phyloP scores from a whole-genome alignment of 2,797 vertebrate genomes.

The Cyprinodon diabolis region DNA sequence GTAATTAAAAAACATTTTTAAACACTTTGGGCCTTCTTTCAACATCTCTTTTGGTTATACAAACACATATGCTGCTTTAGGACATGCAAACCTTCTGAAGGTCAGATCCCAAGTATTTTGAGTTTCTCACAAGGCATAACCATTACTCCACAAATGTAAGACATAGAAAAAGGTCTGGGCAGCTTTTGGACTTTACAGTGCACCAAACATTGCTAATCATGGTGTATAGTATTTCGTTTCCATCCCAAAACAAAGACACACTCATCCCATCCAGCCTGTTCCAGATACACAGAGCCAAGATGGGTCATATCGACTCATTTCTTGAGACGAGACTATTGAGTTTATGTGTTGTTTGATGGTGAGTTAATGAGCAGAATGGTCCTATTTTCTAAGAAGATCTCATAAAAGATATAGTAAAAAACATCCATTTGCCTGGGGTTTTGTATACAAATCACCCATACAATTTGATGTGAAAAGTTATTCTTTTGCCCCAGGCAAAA shows the following conservation, averaged over 20 bases:
- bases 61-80: too few species aligned
- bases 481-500: constrained; percentile 17
- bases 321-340: constrained; percentile 47
- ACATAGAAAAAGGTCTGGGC: too few species aligned
- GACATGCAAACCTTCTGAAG: too few species aligned
- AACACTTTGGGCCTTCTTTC: too few species aligned
- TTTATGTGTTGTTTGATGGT: constrained; percentile 37
- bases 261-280: constrained; percentile 26
- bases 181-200: too few species aligned
- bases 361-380: constrained; percentile 24
- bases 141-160: too few species aligned
- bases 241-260: constrained; percentile 19
- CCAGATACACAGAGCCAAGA: constrained; percentile 19
- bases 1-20: too few species aligned
- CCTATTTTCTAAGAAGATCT: constrained; percentile 50
- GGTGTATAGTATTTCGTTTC: constrained; percentile 13
- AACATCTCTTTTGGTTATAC: too few species aligned
- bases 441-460: constrained; percentile 16
- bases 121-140: too few species aligned
- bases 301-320: constrained; percentile 37
- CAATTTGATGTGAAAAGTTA: constrained; percentile 25
- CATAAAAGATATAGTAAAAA: constrained; percentile 27
- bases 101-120: too few species aligned
- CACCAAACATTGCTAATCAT: background rate
- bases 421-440: constrained; percentile 16